These are phyloP conservation scores for Cryptophagus acutangulus DNA, from an alignment of 2,888 invertebrate genomes.

Conservation along the genomic window DNA sequence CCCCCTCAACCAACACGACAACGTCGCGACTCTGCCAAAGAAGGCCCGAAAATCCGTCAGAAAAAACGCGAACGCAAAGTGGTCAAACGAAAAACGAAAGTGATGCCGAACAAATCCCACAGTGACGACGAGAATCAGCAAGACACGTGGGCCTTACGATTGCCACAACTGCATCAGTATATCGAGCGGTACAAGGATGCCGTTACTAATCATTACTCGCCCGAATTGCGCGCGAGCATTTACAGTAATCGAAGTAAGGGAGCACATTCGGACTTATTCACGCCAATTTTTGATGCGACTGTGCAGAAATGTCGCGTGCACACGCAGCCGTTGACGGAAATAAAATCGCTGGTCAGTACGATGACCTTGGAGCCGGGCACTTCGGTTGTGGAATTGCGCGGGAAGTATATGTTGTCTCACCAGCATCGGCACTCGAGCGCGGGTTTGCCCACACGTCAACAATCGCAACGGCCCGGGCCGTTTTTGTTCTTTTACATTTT, in stretches of 20 bases:
- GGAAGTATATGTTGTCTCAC: slow-evolving; percentile 87
- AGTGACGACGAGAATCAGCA: slow-evolving; percentile 53
- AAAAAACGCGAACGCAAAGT: slow-evolving; percentile 48
- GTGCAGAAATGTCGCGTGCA: slow-evolving; percentile 50
- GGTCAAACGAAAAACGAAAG: slow-evolving; percentile 45
- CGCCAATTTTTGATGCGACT: slow-evolving; percentile 34
- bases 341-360: slow-evolving; percentile 69
- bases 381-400: slow-evolving; percentile 80
- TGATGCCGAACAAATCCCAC: slow-evolving; percentile 25
- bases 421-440: slow-evolving; percentile 59
- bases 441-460: slow-evolving; percentile 47
- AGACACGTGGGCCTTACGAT: slow-evolving; percentile 45
- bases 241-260: slow-evolving; percentile 70
- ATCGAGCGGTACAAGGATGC: slow-evolving; percentile 89
- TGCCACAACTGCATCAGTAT: slow-evolving; percentile 67
- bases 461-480: slow-evolving; percentile 69
- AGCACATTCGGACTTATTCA: slow-evolving; percentile 39
- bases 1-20: slow-evolving; percentile 21
- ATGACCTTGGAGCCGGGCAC: slow-evolving; percentile 67
- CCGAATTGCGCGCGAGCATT: slow-evolving; percentile 80
- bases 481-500: slow-evolving; percentile 84
- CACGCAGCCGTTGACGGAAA: slow-evolving; percentile 45
- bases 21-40: slow-evolving; percentile 31
- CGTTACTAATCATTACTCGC: slow-evolving; percentile 90
- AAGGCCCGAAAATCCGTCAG: slow-evolving; percentile 26